Evolutionary conservation across 2,888 invertebrate genomes (phyloP), one percentile per base, ranked within the genome.

Genomic region (Rhagium mordax): DNA sequence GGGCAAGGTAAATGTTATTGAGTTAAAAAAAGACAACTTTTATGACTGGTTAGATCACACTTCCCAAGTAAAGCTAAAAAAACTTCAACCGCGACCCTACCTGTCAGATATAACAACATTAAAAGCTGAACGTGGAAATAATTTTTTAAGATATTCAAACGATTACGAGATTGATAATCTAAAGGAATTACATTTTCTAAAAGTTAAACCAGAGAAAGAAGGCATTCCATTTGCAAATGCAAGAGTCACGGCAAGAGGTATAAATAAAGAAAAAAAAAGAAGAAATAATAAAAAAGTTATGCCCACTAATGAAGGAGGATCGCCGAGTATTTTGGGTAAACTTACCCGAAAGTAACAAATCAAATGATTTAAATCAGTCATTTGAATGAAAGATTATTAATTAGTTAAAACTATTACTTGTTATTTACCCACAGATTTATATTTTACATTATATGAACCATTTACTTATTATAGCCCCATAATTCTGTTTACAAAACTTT

Each of bases 31-130:
- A 61, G 47, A 20, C n/a, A 29, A 29, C 41, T 61, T 61, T 62
- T 47, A 21, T 41, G 55, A 68, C 24, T 68, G 67, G 48, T 20
- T 57, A 33, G 55, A 55, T 24, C 47, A 57, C 41, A 68, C 57
- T 68, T 68, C 47, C 27, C 57, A 68, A 59, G 55, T 48, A 47
- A 59, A 68, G 48, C 48, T 68, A 47, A 24, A 15, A 53, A 53
- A 18, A 66, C 29, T 66, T 21, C 53, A 49, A 51, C 53, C 65
- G 29, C 5, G 27, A 53, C 65, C 51, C 48, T 66, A 66, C 33
- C 66, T 66, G 29, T 18, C 33, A 20, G 55, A 66, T 53, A 66
- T 66, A 49, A 49, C 49, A 49, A 49, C 49, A 49, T 49, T 49
- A 49, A 49, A 49, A 49, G 49, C 15, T 49, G 49, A 49, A 49